These are phyloP conservation scores for Chloroclysta siterata DNA, from an alignment of 2,888 invertebrate genomes.

Conservation along the genomic window DNA sequence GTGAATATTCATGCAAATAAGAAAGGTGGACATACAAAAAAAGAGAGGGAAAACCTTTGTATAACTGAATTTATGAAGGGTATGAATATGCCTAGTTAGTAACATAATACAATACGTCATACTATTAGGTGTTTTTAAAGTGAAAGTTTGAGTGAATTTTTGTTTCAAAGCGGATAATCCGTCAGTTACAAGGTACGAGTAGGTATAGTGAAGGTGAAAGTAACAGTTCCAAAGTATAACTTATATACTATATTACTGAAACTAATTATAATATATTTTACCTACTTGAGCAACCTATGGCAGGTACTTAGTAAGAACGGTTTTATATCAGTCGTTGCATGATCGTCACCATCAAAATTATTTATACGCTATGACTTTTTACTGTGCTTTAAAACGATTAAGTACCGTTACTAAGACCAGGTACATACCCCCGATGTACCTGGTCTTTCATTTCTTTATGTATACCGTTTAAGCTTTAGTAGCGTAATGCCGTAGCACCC, in stretches of 20 bases:
- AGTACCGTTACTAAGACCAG: slow-evolving; percentile 15
- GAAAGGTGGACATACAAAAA: not conserved
- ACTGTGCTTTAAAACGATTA: slow-evolving; percentile 26
- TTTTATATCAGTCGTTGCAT: slow-evolving; percentile 2
- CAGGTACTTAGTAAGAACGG: not conserved
- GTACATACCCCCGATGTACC: too few relatives aligned
- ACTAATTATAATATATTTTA: too few relatives aligned
- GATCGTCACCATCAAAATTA: slow-evolving; percentile 21
- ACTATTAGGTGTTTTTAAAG: not conserved
- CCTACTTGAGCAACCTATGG: not conserved
- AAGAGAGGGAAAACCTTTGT: not conserved
- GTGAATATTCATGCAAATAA: slow-evolving; percentile 16
- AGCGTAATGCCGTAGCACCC: slow-evolving; percentile 33
- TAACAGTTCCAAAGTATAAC: too few relatives aligned
- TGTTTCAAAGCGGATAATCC: not conserved
- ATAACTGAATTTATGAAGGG: not conserved
- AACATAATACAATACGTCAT: not conserved
- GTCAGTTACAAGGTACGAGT: too few relatives aligned
- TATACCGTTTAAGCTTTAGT: slow-evolving; percentile 31
- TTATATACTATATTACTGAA: too few relatives aligned
- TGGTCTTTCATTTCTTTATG: slow-evolving; percentile 25
- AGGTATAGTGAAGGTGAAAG: too few relatives aligned
- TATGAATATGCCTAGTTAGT: not conserved
- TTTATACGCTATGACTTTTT: slow-evolving; percentile 12
- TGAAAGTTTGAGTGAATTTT: not conserved